Conservation (phyloP, 2,888 invertebrate species). For the Gerosis bhagava region DNA sequence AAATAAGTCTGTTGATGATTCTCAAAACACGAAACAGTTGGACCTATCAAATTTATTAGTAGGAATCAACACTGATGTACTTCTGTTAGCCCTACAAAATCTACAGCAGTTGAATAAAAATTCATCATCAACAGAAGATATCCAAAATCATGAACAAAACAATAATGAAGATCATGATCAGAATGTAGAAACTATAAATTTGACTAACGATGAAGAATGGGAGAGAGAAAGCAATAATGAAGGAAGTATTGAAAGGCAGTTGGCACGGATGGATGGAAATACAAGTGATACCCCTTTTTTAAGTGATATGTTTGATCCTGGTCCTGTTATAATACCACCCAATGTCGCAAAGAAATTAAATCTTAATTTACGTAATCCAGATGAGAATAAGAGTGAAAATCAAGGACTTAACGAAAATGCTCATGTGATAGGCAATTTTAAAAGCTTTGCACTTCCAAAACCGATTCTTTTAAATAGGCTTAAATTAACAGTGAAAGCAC, state of each 20-base stretch:
- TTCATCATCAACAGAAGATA: slow-evolving; percentile 27
- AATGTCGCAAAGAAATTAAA: slow-evolving; percentile 58
- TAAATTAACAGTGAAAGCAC: slow-evolving; percentile 63
- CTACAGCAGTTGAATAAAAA: slow-evolving; percentile 61
- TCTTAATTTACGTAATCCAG: slow-evolving; percentile 50
- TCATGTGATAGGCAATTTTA: slow-evolving; percentile 72
- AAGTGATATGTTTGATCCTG: slow-evolving; percentile 76
- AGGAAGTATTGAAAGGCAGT: slow-evolving; percentile 64
- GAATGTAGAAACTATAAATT: slow-evolving; percentile 61
- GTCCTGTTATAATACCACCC: slow-evolving; percentile 55
- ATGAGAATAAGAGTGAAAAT: slow-evolving; percentile 44
- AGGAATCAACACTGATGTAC: slow-evolving; percentile 66
- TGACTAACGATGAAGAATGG: slow-evolving; percentile 74
- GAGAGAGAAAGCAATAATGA: slow-evolving; percentile 66
- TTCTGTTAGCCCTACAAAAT: slow-evolving; percentile 69
- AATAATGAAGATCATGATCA: slow-evolving; percentile 28
- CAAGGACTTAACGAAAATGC: slow-evolving; percentile 54
- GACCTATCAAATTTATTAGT: slow-evolving; percentile 61
- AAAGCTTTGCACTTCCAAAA: slow-evolving; percentile 77
- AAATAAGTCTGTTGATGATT: neutral
- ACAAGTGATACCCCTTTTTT: slow-evolving; percentile 72
- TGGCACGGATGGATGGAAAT: slow-evolving; percentile 60
- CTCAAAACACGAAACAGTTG: slow-evolving; percentile 38
- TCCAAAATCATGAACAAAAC: slow-evolving; percentile 25
- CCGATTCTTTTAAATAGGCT: slow-evolving; percentile 73